Percentiles rank a stretch among this genome's conserved stretches.
Evolutionary conservation across 2,888 invertebrate genomes (phyloP).

Genomic region (Drosophila yooni): DNA sequence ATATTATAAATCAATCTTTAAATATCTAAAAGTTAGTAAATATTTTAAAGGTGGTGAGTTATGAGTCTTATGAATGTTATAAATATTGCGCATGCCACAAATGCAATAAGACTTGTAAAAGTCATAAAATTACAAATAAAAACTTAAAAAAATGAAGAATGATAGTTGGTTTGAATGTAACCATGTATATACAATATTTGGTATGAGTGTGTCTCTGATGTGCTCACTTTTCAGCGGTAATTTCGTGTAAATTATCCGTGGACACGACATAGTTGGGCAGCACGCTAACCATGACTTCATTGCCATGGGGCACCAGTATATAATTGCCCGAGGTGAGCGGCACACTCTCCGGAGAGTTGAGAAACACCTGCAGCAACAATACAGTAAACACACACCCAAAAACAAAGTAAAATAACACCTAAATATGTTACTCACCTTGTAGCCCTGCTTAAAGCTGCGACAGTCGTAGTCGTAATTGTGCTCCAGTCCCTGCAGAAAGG

Average conservation of each 20-base stretch:
- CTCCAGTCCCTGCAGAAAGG: constrained; percentile 87
- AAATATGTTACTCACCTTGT: constrained; percentile 85
- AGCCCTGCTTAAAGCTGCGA: constrained; percentile 90
- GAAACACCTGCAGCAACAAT: constrained; percentile 72
- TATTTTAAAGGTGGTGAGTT: too few species aligned
- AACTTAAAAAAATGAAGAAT: too few species aligned
- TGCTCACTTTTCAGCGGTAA: constrained; percentile 85
- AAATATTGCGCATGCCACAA: neutral
- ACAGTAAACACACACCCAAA: constrained; percentile 6
- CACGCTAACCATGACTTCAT: constrained; percentile 89
- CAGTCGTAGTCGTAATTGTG: constrained; percentile 90
- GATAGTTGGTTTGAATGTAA: neutral
- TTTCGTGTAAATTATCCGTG: constrained; percentile 87
- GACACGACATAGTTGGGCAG: constrained; percentile 91
- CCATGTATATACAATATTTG: neutral
- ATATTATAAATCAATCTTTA: neutral
- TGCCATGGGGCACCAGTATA: constrained; percentile 82
- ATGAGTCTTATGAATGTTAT: neutral
- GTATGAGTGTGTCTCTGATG: neutral
- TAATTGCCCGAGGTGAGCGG: constrained; percentile 83
- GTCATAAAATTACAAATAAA: neutral
- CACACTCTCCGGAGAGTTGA: constrained; percentile 83
- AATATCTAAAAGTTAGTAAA: neutral
- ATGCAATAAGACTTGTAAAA: neutral
- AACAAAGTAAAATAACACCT: too few species aligned